These are phyloP conservation scores for Drosophila orena DNA, from an alignment of 1,140 invertebrate genomes.

Conservation along the genomic window DNA sequence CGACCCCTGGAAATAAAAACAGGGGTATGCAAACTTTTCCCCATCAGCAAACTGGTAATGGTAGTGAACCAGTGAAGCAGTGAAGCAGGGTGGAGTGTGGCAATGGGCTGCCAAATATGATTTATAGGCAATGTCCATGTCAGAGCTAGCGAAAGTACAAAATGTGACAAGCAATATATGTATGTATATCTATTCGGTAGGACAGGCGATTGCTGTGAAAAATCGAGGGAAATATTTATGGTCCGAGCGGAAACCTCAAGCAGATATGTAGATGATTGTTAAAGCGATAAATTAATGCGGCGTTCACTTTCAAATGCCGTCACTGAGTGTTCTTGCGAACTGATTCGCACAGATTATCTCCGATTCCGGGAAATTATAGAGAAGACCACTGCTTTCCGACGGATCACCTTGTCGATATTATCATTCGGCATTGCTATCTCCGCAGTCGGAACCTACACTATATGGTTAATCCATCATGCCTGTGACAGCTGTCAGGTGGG, in stretches of 20 bases:
- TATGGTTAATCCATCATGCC: conserved; percentile 36
- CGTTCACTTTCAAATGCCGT: conserved; percentile 22
- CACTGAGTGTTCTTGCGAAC: conserved; percentile 22
- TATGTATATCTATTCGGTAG: conserved; percentile 58
- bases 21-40: conserved; percentile 10
- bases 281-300: conserved; percentile 19
- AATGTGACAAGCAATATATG: conserved; percentile 68
- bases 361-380: conserved; percentile 35
- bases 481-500: conserved; percentile 37
- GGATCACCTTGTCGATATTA: conserved; percentile 29
- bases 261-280: conserved; percentile 34
- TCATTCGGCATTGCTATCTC: conserved; percentile 26
- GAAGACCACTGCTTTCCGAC: conserved; percentile 18
- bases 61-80: conserved; percentile 5
- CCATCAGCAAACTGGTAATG: conserved; percentile 36
- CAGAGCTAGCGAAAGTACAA: conserved; percentile 57
- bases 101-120: conserved; percentile 79
- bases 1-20: conserved; percentile 2
- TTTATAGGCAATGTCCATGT: conserved; percentile 70
- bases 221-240: conserved; percentile 36
- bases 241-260: conserved; percentile 19
- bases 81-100: conserved; percentile 28
- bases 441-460: conserved; percentile 17
- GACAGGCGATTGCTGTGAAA: conserved; percentile 11
- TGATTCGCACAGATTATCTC: conserved; percentile 33